These are phyloP conservation scores for Sinella curviseta DNA, from an alignment of 1,140 invertebrate species.

Conservation along the genomic window DNA sequence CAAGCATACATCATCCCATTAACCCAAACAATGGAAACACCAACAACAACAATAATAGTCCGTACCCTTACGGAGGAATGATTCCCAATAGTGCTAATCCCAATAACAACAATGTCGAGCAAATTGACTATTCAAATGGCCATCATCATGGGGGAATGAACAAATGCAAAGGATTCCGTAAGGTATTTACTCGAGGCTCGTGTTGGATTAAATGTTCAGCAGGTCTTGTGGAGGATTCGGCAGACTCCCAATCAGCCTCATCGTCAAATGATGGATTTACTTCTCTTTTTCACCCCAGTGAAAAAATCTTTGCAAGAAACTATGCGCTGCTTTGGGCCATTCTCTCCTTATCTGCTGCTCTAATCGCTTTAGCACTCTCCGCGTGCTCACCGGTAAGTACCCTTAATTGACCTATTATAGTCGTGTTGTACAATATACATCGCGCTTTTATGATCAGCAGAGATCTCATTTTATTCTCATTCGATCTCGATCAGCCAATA, in stretches of 20 bases:
- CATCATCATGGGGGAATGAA: background rate
- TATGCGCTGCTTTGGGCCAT: conserved; percentile 43
- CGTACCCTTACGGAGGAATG: background rate
- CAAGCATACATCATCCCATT: background rate
- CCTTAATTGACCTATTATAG: conserved; percentile 37
- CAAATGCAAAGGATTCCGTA: conserved; percentile 31
- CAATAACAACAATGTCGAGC: background rate
- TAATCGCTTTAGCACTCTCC: conserved; percentile 41
- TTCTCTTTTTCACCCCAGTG: conserved; percentile 29
- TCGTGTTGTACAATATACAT: background rate
- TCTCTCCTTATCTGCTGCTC: conserved; percentile 34
- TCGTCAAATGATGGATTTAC: conserved; percentile 8
- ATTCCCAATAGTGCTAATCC: background rate
- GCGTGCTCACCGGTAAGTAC: conserved; percentile 45
- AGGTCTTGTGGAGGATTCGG: background rate
- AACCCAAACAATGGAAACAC: background rate
- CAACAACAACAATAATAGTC: conserved; percentile 1
- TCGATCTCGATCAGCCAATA: background rate
- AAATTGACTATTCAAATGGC: conserved; percentile 6
- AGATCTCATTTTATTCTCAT: background rate
- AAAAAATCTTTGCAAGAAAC: conserved; percentile 38
- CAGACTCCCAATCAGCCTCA: background rate
- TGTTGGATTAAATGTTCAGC: conserved; percentile 40
- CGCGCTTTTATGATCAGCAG: background rate
- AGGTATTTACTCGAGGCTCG: conserved; percentile 34